Evolutionary conservation across 2,797 vertebrate species (phyloP), one percentile per base, ranked within the genome.

Genomic region (Amblyraja radiata): DNA sequence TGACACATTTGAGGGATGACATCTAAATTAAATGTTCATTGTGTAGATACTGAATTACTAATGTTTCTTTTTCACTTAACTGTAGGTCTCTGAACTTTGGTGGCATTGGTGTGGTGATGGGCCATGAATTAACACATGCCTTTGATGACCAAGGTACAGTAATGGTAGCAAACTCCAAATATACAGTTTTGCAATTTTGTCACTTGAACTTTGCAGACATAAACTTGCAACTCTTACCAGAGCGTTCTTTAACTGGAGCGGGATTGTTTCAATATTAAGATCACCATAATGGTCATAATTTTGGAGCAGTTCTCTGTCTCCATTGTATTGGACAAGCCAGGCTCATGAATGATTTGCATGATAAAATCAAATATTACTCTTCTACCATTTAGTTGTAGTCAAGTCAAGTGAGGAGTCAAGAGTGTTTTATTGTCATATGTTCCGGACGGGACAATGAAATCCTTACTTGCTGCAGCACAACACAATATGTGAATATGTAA

Each of bases 81-180:
- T 39, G 65, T 95, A 99, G 99, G 96, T 98, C 98, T 5, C 95
- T 99, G 94, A 99, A 99, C 96, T 99, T 99, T 0, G 98, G 98
- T 0, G 98, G 99, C 23, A 99, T 99, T 0, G 99, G 99, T 0
- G 98, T 99, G 61, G 99, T 99, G 95, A 99, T 99, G 99, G 99
- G 99, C 88, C 99, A 99, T 0, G 99, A 99, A 95, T 96, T 99
- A 94, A 99, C 99, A 0, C 99, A 99, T 0, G 99, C 98, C 0
- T 99, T 99, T 8, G 99, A 99, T 83, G 99, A 98, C 95, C 97
- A 98, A 97, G 97, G 97, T 98, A 95, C 94, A 25, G 23, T 18
- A 63, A 58, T 25, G 65, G 18, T 21, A 16, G 16, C 63, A 74
- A 90, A 16, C 32, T 3, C n/a, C 84, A 68, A 63, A 6, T 36